Conservation (phyloP, 2,888 invertebrate genomes). For the Helobdella robusta region DNA sequence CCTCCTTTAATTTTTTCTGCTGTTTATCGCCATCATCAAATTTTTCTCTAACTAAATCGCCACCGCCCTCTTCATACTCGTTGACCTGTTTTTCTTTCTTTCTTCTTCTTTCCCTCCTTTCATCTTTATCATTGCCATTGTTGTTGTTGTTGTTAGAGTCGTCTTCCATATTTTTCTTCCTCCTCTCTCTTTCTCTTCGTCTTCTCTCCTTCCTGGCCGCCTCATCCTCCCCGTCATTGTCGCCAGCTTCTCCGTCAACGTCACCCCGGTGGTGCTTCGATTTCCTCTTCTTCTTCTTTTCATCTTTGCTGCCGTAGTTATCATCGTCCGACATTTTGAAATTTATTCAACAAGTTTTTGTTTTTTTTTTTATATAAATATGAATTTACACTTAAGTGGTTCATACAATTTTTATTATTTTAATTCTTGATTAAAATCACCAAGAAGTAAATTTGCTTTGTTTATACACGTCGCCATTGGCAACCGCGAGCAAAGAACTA, state of each 20-base stretch:
- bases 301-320: not conserved
- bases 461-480: no score
- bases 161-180: constrained; percentile 7
- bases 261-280: constrained; percentile 8
- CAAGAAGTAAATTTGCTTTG: no score
- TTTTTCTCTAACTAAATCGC: not conserved
- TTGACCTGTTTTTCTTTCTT: constrained; percentile 6
- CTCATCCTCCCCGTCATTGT: not conserved
- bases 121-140: constrained; percentile 6
- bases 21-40: not conserved
- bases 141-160: not conserved
- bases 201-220: not conserved
- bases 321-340: not conserved
- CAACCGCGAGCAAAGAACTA: no score
- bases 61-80: not conserved
- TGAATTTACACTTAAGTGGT: no score
- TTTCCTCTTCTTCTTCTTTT: not conserved
- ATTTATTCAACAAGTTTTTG: not conserved
- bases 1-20: not conserved
- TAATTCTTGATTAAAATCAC: no score
- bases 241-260: not conserved
- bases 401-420: no score
- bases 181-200: not conserved
- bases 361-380: no score
- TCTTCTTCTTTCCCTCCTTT: constrained; percentile 19